A percentile compares a stretch with the other conserved stretches of the same genome.
phyloP scores from a whole-genome alignment of 2,797 vertebrate genomes.

The Acipenser transmontanus region DNA sequence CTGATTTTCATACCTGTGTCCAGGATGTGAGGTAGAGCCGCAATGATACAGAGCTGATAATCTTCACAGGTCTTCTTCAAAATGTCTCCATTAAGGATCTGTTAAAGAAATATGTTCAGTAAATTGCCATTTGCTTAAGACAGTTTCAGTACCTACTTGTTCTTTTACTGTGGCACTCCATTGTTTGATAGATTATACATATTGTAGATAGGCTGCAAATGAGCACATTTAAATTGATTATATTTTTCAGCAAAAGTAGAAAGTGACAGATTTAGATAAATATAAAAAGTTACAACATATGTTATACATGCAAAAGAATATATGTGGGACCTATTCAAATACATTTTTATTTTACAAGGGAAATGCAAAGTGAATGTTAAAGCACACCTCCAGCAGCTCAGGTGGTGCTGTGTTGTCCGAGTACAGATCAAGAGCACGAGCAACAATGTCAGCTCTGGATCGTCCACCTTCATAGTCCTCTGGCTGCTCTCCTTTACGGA shows the following conservation, averaged over 20 bases:
- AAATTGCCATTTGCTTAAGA: too few species aligned
- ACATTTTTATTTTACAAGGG: too few species aligned
- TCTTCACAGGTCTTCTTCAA: conserved; percentile 84
- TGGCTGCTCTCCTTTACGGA: conserved; percentile 88
- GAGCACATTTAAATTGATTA: too few species aligned
- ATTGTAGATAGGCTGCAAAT: too few species aligned
- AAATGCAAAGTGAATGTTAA: too few species aligned
- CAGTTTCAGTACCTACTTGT: too few species aligned
- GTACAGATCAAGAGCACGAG: conserved; percentile 79
- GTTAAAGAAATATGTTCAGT: conserved; percentile 22
- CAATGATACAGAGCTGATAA: conserved; percentile 85
- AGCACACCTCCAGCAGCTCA: conserved; percentile 77
- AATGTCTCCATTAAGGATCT: conserved; percentile 76
- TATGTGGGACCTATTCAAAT: too few species aligned
- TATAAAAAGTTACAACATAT: background rate
- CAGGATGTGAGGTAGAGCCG: conserved; percentile 87
- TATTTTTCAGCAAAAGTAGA: too few species aligned
- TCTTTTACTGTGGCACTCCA: too few species aligned
- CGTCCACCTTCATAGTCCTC: conserved; percentile 87
- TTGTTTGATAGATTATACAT: too few species aligned
- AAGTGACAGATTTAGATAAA: background rate
- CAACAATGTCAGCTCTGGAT: conserved; percentile 73
- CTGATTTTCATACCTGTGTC: conserved; percentile 74
- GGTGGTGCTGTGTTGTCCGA: conserved; percentile 82
- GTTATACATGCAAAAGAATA: background rate